These are phyloP conservation scores for Uropetala carovei DNA, from an alignment of 2,888 invertebrate genomes.

Conservation along the genomic window DNA sequence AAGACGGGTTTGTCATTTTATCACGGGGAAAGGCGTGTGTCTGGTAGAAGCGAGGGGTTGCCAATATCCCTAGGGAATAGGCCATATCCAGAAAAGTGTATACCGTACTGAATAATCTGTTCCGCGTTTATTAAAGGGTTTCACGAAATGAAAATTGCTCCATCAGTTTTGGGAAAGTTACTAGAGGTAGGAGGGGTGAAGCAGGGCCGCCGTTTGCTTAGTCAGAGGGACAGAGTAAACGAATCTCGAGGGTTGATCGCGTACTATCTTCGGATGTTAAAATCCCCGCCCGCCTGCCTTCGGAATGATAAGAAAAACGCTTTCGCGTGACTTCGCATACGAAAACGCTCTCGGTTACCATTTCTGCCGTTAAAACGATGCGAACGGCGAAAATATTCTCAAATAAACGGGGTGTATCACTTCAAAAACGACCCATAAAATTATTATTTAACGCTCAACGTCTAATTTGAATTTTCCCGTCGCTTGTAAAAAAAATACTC, in stretches of 20 bases:
- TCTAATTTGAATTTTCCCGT: too few species aligned
- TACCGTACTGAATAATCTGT: neutral
- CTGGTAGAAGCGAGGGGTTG: neutral
- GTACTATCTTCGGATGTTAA: neutral
- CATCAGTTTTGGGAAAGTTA: neutral
- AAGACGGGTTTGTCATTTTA: neutral
- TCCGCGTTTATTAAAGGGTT: conserved; percentile 13
- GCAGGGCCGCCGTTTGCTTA: neutral
- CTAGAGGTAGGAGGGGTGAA: neutral
- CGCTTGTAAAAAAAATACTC: too few species aligned
- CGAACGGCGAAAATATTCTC: too few species aligned
- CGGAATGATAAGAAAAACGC: conserved; percentile 2
- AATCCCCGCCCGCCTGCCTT: neutral
- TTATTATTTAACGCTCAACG: too few species aligned
- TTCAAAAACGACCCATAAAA: too few species aligned
- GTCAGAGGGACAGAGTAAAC: neutral
- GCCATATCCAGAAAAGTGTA: neutral
- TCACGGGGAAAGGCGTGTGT: neutral
- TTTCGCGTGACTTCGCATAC: neutral
- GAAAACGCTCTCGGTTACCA: neutral
- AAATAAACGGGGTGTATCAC: too few species aligned
- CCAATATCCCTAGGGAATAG: too few species aligned
- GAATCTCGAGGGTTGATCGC: neutral
- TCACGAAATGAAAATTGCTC: neutral
- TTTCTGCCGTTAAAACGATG: too few species aligned